Percentiles rank a stretch among this genome's conserved stretches.
phyloP scores from a whole-genome alignment of 2,888 invertebrate species.

The Amorpha juglandis region DNA sequence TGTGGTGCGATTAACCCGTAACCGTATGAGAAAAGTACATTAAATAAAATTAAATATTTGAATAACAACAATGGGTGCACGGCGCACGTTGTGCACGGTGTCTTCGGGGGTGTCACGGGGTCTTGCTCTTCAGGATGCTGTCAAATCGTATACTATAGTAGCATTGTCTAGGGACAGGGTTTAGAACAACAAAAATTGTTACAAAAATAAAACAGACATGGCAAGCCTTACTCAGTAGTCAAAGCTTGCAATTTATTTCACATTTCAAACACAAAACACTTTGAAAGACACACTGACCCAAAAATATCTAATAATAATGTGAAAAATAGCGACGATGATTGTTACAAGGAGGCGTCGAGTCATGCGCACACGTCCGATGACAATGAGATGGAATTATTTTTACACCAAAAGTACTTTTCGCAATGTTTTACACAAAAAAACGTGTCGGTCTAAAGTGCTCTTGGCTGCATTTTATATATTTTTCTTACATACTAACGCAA shows the following conservation, averaged over 20 bases:
- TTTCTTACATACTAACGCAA: not conserved
- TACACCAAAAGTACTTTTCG: not conserved
- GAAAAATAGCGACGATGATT: not conserved
- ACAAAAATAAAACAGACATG: not conserved
- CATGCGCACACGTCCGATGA: not conserved
- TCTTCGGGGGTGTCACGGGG: too few relatives aligned
- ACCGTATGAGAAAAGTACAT: too few relatives aligned
- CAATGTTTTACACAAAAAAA: not conserved
- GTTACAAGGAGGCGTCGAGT: constrained; percentile 1
- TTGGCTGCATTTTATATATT: not conserved
- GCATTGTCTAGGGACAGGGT: not conserved
- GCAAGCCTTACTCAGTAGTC: not conserved
- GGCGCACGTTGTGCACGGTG: too few relatives aligned
- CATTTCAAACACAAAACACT: not conserved
- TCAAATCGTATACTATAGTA: too few relatives aligned
- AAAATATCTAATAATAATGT: not conserved
- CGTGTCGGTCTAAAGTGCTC: not conserved
- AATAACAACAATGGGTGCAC: too few relatives aligned
- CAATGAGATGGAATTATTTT: constrained; percentile 1
- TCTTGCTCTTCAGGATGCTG: too few relatives aligned
- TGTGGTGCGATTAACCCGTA: too few relatives aligned
- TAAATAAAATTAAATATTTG: too few relatives aligned
- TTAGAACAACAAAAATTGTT: not conserved
- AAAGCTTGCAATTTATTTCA: constrained; percentile 7
- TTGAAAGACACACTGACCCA: not conserved